Percentiles rank a stretch among this genome's conserved stretches.
Conservation (phyloP, 2,797 vertebrate species). For the Periparus ater region DNA sequence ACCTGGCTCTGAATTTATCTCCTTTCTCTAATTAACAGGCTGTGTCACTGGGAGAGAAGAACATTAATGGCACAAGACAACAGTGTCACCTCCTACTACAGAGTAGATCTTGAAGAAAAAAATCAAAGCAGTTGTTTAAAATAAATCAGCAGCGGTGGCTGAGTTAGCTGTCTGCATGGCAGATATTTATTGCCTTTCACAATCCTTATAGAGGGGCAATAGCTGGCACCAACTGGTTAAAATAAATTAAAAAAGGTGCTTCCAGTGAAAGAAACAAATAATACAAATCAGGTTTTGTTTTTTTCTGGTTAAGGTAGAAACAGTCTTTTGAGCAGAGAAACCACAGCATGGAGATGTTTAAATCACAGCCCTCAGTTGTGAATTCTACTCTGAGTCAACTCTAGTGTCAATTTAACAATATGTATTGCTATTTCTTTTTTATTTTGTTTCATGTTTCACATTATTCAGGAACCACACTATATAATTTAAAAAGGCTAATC, state of each 20-base stretch:
- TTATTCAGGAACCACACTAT: not conserved
- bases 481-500: not conserved
- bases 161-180: not conserved
- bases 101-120: not conserved
- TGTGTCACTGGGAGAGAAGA: conserved; percentile 8
- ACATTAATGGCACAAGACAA: conserved; percentile 31
- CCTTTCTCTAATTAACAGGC: conserved; percentile 15
- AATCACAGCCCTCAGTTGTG: not conserved
- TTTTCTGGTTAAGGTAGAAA: not conserved
- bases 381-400: not conserved
- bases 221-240: not conserved
- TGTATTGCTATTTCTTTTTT: not conserved
- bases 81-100: conserved; percentile 12
- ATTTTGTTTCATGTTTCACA: not conserved
- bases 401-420: not conserved
- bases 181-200: not conserved
- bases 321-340: not conserved
- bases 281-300: not conserved
- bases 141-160: not conserved
- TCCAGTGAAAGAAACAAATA: not conserved
- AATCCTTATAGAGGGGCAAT: not conserved
- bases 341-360: not conserved
- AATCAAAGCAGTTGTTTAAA: conserved; percentile 25
- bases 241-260: not conserved
- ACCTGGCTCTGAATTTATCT: conserved; percentile 15